Percentiles rank a stretch among this genome's conserved stretches.
Conservation (phyloP, 2,113 vertebrate species). For the Danionella cerebrum region DNA sequence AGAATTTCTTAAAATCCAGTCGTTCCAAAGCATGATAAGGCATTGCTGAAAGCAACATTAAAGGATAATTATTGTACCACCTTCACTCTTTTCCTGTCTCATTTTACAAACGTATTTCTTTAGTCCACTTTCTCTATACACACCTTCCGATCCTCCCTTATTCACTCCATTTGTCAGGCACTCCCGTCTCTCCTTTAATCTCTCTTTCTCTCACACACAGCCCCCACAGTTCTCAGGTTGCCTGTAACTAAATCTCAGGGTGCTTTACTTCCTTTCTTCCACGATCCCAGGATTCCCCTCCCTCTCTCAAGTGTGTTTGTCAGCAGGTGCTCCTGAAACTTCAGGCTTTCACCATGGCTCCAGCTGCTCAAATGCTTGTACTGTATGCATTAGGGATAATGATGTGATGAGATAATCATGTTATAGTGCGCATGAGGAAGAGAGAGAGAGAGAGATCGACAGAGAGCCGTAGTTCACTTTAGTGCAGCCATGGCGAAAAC, state of each 20-base stretch:
- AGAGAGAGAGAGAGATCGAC: not conserved
- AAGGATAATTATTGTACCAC: not conserved
- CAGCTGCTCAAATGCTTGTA: slow-evolving; percentile 2
- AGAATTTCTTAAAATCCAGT: too few relatives aligned
- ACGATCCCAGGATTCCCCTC: not conserved
- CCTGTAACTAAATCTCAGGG: slow-evolving; percentile 10
- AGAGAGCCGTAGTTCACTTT: slow-evolving; percentile 6
- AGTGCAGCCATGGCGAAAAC: slow-evolving; percentile 26
- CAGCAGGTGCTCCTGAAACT: not conserved
- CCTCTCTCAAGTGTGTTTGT: slow-evolving; percentile 17
- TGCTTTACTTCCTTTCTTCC: not conserved
- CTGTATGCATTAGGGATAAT: slow-evolving; percentile 12
- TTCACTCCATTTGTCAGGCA: not conserved
- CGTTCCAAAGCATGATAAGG: too few relatives aligned
- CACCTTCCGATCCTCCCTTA: slow-evolving; percentile 4
- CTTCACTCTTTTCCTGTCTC: too few relatives aligned
- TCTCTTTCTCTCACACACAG: not conserved
- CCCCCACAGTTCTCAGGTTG: not conserved
- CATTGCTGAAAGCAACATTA: not conserved
- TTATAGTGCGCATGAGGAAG: slow-evolving; percentile 11
- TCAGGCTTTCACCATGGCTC: slow-evolving; percentile 12
- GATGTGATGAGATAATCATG: slow-evolving; percentile 37
- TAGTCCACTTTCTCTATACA: not conserved
- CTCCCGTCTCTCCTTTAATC: slow-evolving; percentile 12
- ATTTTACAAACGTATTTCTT: not conserved